A percentile compares a stretch with the other conserved stretches of the same genome.
phyloP scores from a whole-genome alignment of 2,113 vertebrate species.

The Campylorhamphus procurvoides region DNA sequence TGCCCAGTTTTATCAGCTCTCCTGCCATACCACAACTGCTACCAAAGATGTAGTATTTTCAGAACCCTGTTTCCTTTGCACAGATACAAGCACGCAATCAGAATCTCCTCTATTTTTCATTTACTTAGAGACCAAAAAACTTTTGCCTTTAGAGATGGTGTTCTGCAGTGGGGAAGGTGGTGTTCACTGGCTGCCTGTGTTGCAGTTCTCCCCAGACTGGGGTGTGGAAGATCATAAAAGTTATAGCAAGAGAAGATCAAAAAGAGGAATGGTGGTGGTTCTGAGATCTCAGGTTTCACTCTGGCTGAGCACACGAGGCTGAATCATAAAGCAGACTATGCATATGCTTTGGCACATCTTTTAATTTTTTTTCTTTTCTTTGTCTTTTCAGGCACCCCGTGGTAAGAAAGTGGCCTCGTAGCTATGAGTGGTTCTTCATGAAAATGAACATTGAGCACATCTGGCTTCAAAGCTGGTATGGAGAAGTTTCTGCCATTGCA shows the following conservation, averaged over 20 bases:
- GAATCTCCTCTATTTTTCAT: not conserved
- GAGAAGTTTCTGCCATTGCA: constrained; percentile 63
- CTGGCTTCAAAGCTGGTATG: constrained; percentile 81
- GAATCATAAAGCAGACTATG: not conserved
- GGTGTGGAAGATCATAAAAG: not conserved
- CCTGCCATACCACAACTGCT: accelerated
- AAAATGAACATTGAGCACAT: constrained; percentile 79
- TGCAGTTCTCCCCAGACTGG: not conserved
- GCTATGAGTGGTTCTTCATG: constrained; percentile 82
- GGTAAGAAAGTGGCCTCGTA: constrained; percentile 80
- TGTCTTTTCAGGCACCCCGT: constrained; percentile 73
- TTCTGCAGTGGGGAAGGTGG: not conserved
- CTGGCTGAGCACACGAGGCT: not conserved
- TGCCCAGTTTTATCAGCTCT: not conserved
- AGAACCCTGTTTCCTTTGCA: not conserved
- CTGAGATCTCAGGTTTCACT: not conserved
- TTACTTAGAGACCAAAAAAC: not conserved
- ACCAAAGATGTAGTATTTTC: not conserved
- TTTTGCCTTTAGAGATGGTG: not conserved
- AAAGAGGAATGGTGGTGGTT: not conserved
- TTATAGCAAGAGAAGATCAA: not conserved
- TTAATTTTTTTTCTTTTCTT: not conserved
- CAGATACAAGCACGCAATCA: not conserved
- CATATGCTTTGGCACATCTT: not conserved
- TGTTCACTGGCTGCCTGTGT: not conserved